Evolutionary conservation across 2,797 vertebrate species (phyloP).

Genomic region (Knipowitschia caucasica): DNA sequence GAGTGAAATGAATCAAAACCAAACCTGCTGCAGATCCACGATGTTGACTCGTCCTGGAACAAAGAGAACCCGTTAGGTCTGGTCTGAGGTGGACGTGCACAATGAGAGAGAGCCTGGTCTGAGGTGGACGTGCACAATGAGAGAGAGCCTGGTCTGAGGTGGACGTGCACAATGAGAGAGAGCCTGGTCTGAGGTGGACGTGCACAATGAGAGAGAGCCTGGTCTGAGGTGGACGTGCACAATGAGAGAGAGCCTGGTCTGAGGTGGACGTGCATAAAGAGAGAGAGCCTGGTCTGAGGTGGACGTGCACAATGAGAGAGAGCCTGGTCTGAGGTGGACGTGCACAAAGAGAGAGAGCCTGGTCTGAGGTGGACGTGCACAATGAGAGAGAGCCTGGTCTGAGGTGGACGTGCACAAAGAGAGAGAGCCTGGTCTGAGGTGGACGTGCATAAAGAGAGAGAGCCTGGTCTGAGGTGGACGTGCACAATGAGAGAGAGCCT

Average conservation of each 20-base stretch:
- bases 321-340: neutral
- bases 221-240: neutral
- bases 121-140: neutral
- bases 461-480: neutral
- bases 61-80: neutral
- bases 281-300: neutral
- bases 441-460: neutral
- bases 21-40: slow-evolving; percentile 94
- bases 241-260: neutral
- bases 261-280: neutral
- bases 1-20: slow-evolving; percentile 12
- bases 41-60: slow-evolving; percentile 89
- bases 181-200: neutral
- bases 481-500: neutral
- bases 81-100: neutral
- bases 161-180: neutral
- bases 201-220: neutral
- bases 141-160: neutral
- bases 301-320: neutral
- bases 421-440: neutral
- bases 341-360: neutral
- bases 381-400: neutral
- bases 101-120: neutral
- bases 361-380: neutral
- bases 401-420: neutral